Evolutionary conservation across 2,888 invertebrate species (phyloP), one percentile per base, ranked within the genome.

Genomic region (Aleiodes alternator): DNA sequence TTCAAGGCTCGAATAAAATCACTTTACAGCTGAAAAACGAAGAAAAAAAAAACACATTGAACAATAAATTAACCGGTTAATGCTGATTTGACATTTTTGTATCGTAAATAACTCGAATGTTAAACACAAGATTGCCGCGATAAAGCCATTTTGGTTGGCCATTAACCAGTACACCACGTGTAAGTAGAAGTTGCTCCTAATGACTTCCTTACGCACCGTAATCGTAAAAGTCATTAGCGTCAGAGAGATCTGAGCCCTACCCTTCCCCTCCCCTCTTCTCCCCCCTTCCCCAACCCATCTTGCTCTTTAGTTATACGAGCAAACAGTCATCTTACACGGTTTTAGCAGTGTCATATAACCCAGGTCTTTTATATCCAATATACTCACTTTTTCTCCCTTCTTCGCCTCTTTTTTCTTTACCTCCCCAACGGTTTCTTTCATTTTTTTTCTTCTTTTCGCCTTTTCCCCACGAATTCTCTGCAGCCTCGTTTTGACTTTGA

Each of bases 181-280:
- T 59, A 69, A 59, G 75, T 75, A 73, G 69, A 48, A 53, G 68
- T 51, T 57, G 72, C 56, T 74, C 71, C 79, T 80, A 79, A 80
- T 79, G 80, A 80, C 79, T 79, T 79, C 78, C 76, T 79, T 77
- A 79, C 78, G 78, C 78, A 72, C 64, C 70, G 78, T 80, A 80
- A 80, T 79, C 79, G 77, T 79, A 78, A 78, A 79, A 79, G 78
- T 79, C 80, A 79, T 80, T 80, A 80, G 79, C 73, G 75, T 69
- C 51, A 59, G 57, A 57, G 69, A 72, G 69, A 59, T 31, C 57
- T 23, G 73, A 68, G 69, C 66, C 29, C 51, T 34, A 48, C 70
- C 31, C 70, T 12, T 23, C 29, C 55, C 11, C 5, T 38, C 38
- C 8, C 16, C 57, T 29, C 57, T 57, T 29, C 12, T 2, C 23